phyloP scores from a whole-genome alignment of 2,888 invertebrate genomes.

The Luperina nickerlii region DNA sequence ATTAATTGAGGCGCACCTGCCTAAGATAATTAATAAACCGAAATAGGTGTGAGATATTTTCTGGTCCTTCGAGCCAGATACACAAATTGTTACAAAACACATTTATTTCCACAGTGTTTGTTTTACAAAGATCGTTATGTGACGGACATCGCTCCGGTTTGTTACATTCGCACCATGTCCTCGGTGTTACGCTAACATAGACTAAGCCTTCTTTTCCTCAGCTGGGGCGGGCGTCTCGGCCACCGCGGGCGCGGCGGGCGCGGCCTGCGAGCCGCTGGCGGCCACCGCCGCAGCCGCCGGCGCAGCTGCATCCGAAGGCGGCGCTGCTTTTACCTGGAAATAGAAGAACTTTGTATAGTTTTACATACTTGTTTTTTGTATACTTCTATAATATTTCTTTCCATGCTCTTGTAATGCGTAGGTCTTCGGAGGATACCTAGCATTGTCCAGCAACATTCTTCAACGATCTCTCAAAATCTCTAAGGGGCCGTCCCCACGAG shows the following conservation, averaged over 20 bases:
- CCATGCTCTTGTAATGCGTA: background rate
- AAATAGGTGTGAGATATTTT: background rate
- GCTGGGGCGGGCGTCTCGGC: conserved; percentile 55
- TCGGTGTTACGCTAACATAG: conserved; percentile 52
- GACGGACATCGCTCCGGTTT: conserved; percentile 54
- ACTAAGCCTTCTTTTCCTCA: conserved; percentile 70
- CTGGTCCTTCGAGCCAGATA: conserved; percentile 11
- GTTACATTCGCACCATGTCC: conserved; percentile 50
- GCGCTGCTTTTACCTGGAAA: conserved; percentile 66
- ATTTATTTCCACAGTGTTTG: conserved; percentile 60
- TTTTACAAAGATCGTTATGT: conserved; percentile 66
- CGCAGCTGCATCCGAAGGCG: conserved; percentile 46
- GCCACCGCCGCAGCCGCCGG: conserved; percentile 34
- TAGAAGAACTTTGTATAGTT: background rate
- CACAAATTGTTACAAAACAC: conserved; percentile 44
- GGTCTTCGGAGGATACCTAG: background rate
- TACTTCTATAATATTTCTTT: no score
- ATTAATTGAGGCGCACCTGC: background rate
- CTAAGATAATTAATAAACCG: background rate
- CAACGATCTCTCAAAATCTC: background rate
- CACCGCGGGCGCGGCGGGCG: conserved; percentile 33
- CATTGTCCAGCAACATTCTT: background rate
- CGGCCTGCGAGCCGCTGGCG: conserved; percentile 1
- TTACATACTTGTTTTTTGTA: background rate
- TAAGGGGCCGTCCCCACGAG: no score